Conservation (phyloP, 2,797 vertebrate species). For the Xenopus petersii region DNA sequence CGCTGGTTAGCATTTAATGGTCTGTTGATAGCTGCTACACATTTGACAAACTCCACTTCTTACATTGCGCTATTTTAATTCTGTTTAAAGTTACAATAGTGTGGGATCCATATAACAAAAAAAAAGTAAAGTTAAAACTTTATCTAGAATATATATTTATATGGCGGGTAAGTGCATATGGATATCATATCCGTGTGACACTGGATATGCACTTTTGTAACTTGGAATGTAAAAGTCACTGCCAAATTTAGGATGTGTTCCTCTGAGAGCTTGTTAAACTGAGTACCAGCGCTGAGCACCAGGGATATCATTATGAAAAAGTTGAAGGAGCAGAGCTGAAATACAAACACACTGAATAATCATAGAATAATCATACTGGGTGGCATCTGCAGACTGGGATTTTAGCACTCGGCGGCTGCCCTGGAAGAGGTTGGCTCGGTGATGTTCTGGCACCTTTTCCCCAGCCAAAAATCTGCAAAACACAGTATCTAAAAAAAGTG, state of each 20-base stretch:
- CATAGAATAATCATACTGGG: conserved; percentile 7
- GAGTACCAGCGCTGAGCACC: conserved; percentile 15
- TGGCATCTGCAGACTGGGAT: conserved; percentile 8
- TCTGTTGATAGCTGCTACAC: too few species aligned
- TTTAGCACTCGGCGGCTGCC: not conserved
- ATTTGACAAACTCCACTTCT: too few species aligned
- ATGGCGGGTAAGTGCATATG: too few species aligned
- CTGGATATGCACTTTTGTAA: too few species aligned
- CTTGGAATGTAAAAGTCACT: too few species aligned
- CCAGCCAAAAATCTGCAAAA: conserved; percentile 7
- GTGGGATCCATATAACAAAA: too few species aligned
- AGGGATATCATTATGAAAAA: conserved; percentile 40
- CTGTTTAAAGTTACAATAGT: too few species aligned
- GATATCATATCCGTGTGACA: too few species aligned
- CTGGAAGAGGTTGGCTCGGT: conserved; percentile 17
- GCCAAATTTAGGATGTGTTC: not conserved
- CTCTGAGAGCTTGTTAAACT: conserved; percentile 36
- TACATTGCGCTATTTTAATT: too few species aligned
- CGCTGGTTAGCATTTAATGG: too few species aligned
- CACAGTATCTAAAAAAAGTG: conserved; percentile 1
- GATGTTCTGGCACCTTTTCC: not conserved
- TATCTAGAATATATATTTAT: too few species aligned
- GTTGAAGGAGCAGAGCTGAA: conserved; percentile 15
- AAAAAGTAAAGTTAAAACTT: too few species aligned
- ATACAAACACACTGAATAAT: conserved; percentile 1